These are phyloP conservation scores for Archips xylosteana DNA, from an alignment of 2,888 invertebrate genomes.

Conservation along the genomic window DNA sequence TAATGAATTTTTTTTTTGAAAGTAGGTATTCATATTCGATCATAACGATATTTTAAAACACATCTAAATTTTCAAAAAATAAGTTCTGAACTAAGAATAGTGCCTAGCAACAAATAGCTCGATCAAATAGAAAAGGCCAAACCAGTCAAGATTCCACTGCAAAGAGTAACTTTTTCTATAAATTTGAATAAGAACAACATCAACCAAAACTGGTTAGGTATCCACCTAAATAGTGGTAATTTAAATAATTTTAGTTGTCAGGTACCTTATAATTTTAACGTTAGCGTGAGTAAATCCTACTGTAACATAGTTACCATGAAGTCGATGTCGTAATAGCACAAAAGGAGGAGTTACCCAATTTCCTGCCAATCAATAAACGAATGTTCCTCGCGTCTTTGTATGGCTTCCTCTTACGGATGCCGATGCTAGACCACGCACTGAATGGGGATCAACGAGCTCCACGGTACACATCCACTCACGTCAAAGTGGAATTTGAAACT, in stretches of 20 bases:
- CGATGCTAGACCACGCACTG: constrained; percentile 15
- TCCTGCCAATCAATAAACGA: constrained; percentile 39
- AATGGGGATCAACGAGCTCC: constrained; percentile 2
- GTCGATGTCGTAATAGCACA: constrained; percentile 22
- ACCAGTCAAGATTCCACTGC: constrained; percentile 21
- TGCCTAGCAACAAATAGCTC: not conserved
- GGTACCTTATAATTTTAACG: not conserved
- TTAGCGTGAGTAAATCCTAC: not conserved
- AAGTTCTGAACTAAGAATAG: not conserved
- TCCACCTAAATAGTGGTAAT: constrained; percentile 9
- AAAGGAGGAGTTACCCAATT: constrained; percentile 38
- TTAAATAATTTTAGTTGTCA: constrained; percentile 18
- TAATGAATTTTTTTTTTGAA: too few relatives aligned
- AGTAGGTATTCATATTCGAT: too few relatives aligned
- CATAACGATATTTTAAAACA: too few relatives aligned
- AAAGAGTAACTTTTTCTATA: constrained; percentile 14
- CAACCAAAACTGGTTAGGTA: constrained; percentile 22
- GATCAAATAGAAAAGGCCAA: not conserved
- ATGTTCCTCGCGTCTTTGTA: constrained; percentile 27
- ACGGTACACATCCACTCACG: constrained; percentile 23
- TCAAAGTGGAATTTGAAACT: constrained; percentile 26
- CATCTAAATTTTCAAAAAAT: too few relatives aligned
- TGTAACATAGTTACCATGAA: not conserved
- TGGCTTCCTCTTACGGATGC: constrained; percentile 24
- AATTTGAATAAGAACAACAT: constrained; percentile 16